phyloP scores from a whole-genome alignment of 2,888 invertebrate species.

The Noctua pronuba region DNA sequence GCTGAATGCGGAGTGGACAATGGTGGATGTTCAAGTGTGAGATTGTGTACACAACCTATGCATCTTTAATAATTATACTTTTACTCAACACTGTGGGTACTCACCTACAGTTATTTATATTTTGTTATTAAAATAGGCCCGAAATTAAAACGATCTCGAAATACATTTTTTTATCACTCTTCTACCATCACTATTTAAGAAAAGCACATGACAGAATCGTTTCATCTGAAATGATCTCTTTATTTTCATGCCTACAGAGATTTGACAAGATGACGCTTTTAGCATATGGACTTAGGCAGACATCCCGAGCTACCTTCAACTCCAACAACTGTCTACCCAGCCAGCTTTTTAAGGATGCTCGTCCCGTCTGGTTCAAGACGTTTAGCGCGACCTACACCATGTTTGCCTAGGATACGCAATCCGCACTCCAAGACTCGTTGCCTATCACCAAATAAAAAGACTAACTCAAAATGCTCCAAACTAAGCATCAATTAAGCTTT shows the following conservation, averaged over 20 bases:
- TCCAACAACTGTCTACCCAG: background rate
- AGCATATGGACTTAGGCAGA: background rate
- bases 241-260: background rate
- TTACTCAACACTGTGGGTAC: background rate
- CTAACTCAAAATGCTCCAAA: constrained; percentile 18
- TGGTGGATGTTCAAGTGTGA: background rate
- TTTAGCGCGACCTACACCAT: background rate
- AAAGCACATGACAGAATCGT: background rate
- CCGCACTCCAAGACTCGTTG: background rate
- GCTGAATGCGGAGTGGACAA: background rate
- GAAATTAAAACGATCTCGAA: background rate
- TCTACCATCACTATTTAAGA: background rate
- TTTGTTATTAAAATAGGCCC: no score
- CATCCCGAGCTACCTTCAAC: background rate
- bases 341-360: background rate
- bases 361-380: background rate
- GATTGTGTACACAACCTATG: background rate
- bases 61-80: background rate
- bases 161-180: background rate
- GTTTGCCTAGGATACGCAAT: background rate
- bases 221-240: background rate
- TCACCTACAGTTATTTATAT: no score
- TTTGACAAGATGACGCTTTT: background rate
- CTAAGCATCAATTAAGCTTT: constrained; percentile 45
- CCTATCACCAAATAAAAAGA: background rate